Percentiles rank a stretch among this genome's conserved stretches.
These are phyloP conservation scores for Pseudopipra pipra DNA, from an alignment of 2,113 vertebrate genomes.

Conservation along the genomic window DNA sequence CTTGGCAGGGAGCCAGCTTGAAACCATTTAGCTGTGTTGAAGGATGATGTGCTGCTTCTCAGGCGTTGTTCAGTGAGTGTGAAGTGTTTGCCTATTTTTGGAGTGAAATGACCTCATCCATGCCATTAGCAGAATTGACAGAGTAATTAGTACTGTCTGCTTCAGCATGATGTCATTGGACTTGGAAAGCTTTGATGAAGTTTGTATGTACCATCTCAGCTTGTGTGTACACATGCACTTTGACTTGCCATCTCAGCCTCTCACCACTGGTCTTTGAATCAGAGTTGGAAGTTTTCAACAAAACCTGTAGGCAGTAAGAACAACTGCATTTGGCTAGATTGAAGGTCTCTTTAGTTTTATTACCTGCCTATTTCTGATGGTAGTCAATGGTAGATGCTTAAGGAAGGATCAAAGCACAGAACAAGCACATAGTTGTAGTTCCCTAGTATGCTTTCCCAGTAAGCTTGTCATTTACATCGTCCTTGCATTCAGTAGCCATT, in stretches of 20 bases:
- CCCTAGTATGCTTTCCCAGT: not conserved
- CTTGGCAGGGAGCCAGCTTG: too few relatives aligned
- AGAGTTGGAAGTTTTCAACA: not conserved
- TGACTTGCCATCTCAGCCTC: not conserved
- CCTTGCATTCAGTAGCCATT: not conserved
- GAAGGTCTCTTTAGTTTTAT: not conserved
- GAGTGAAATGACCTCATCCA: not conserved
- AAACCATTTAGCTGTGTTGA: not conserved
- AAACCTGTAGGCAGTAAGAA: not conserved
- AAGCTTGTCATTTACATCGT: not conserved
- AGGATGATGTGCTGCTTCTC: not conserved
- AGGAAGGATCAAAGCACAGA: not conserved
- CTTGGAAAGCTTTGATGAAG: not conserved
- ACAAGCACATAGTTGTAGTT: not conserved
- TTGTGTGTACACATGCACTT: fast-evolving
- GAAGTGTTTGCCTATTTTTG: not conserved
- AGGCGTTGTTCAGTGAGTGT: not conserved
- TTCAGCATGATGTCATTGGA: not conserved
- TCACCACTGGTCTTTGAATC: not conserved
- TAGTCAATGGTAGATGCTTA: not conserved
- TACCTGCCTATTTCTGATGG: not conserved
- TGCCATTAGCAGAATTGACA: not conserved
- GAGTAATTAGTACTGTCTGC: not conserved
- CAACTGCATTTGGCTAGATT: not conserved
- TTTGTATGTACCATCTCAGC: not conserved